phyloP scores from a whole-genome alignment of 2,113 vertebrate genomes.

The Potamarius usumacintae region DNA sequence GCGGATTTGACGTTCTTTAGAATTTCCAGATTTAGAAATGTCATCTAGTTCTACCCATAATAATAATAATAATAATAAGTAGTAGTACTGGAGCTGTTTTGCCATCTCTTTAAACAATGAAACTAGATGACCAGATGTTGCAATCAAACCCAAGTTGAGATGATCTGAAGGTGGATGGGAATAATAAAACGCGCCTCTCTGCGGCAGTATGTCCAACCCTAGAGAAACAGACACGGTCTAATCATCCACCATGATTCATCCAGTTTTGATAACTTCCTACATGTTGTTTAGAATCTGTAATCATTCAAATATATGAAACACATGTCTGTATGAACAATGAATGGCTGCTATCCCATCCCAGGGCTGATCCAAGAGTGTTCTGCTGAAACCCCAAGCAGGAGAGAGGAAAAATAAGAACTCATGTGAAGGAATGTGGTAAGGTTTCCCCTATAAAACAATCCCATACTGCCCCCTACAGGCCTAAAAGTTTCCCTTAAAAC shows the following conservation, averaged over 20 bases:
- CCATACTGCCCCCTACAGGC: conserved; percentile 70
- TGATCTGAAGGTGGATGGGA: background rate
- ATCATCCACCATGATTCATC: background rate
- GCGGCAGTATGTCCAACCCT: no score
- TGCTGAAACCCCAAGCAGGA: background rate
- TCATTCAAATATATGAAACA: background rate
- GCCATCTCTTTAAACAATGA: background rate
- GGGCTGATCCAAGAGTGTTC: background rate
- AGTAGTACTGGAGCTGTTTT: no score
- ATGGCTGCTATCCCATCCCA: background rate
- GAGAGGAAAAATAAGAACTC: conserved; percentile 19
- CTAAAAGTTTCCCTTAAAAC: background rate
- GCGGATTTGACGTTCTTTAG: background rate
- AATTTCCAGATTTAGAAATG: background rate
- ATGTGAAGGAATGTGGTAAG: conserved; percentile 61
- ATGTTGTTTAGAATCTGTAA: background rate
- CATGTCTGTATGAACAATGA: background rate
- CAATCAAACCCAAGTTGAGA: background rate
- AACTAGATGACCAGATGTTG: background rate
- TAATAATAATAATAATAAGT: no score
- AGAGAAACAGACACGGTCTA: background rate
- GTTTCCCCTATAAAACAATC: conserved; percentile 29
- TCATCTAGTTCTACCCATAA: background rate
- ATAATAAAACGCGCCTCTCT: no score
- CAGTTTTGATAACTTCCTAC: background rate